Conservation (phyloP, 2,888 invertebrate species). For the Congeria kusceri region DNA sequence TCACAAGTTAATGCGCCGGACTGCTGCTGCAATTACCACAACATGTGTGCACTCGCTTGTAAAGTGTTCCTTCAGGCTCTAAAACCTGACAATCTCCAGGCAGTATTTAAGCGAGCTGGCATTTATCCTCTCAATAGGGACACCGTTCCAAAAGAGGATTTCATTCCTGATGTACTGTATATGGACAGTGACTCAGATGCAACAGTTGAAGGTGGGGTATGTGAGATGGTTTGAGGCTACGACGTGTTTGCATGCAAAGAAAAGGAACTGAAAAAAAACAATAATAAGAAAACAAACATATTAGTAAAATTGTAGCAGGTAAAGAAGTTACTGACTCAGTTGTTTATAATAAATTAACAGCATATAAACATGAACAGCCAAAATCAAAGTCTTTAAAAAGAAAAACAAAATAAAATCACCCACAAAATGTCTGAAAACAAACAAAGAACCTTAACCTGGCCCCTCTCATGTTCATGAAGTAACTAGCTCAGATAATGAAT, state of each 20-base stretch:
- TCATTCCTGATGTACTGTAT: not conserved
- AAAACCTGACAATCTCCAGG: slow-evolving; percentile 19
- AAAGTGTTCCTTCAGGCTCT: slow-evolving; percentile 11
- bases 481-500: not conserved
- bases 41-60: slow-evolving; percentile 28
- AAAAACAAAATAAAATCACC: no score
- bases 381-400: not conserved
- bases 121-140: slow-evolving; percentile 11
- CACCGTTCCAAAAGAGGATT: slow-evolving; percentile 11
- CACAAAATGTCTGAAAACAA: no score
- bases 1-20: slow-evolving; percentile 16
- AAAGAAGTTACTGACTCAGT: slow-evolving; percentile 4
- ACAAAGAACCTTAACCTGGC: not conserved
- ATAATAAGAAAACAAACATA: slow-evolving; percentile 2
- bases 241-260: not conserved
- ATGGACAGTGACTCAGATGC: not conserved
- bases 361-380: not conserved
- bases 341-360: not conserved
- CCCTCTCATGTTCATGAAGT: not conserved
- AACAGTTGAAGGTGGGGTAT: slow-evolving; percentile 1
- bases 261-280: slow-evolving; percentile 2
- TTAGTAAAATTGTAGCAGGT: slow-evolving; percentile 9
- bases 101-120: slow-evolving; percentile 13
- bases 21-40: slow-evolving; percentile 9
- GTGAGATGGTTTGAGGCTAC: not conserved